Base-by-base conservation (phyloP, 2,888 invertebrate species). In the Troides oblongomaculatus region DNA sequence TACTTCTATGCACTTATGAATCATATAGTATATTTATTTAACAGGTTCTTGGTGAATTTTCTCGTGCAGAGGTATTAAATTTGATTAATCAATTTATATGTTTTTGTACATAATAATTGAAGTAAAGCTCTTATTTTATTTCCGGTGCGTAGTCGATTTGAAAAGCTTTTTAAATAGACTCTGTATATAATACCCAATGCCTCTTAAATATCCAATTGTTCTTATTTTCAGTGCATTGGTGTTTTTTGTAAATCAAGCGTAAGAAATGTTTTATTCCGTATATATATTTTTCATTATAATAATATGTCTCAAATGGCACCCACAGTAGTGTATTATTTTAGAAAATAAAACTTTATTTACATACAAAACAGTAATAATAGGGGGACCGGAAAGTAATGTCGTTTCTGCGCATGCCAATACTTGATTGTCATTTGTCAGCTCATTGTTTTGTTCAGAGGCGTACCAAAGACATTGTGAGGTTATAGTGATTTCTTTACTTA, bases 191-290 rank as follows among this genome's bases (percentile, higher is more conserved):
- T 14, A 46, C 17, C 43, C 43, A 8, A 14, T 46, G 12, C 14
- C 46, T 14, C 46, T 46, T 46, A 46, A 14, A 46, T 46, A 12
- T 14, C 14, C 4, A 46, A 8, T 46, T 50, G 60, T 65, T 50
- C 10, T 39, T 14, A 39, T 21, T 57, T 62, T 46, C 59, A 59
- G 46, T 64, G 64, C 39, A 14, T 1, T 39, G 64, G 64, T 36
- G 2, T 39, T 17, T 64, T 64, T 57, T 64, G 64, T 21, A 64
- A 18, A 57, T 39, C 57, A 21, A 21, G 23, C 36, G 64, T 64
- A 64, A 64, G 57, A 21, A 53, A n/a, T 12, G 7, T 53, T 53
- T 53, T 6, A n/a, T n/a, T 6, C n/a, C 6, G 18, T n/a, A 6
- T n/a, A 53, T 53, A 53, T n/a, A 18, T n/a, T n/a, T 53, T n/a